Conservation (phyloP, 2,888 invertebrate species). For the Petrolisthes manimaculis region DNA sequence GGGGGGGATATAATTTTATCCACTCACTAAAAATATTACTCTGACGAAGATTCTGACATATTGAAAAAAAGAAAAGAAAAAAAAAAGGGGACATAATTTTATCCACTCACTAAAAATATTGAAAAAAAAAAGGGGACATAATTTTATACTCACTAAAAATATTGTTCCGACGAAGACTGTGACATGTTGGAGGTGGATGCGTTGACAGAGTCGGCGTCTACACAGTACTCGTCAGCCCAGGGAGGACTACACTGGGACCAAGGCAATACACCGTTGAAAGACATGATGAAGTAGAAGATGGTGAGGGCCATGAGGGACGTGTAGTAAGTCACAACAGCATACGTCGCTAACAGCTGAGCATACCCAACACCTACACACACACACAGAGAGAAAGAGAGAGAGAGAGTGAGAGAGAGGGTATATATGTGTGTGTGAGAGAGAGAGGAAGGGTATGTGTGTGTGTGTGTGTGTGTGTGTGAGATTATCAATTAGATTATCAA, state of each 20-base stretch:
- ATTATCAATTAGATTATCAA: too few species aligned
- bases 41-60: too few species aligned
- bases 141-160: slow-evolving; percentile 39
- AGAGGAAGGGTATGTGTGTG: background rate
- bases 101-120: slow-evolving; percentile 54
- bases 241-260: slow-evolving; percentile 77
- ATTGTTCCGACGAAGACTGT: slow-evolving; percentile 57
- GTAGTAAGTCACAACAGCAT: slow-evolving; percentile 81
- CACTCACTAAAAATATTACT: background rate
- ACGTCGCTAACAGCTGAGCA: slow-evolving; percentile 71
- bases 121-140: background rate
- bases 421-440: background rate
- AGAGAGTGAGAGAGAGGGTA: background rate
- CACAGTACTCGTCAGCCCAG: slow-evolving; percentile 58
- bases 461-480: background rate
- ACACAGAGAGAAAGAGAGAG: background rate
- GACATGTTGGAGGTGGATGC: slow-evolving; percentile 6
- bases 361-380: slow-evolving; percentile 70
- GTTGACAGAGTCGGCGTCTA: slow-evolving; percentile 32
- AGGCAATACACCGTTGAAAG: slow-evolving; percentile 79
- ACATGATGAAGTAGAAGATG: slow-evolving; percentile 80
- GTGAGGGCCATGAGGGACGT: slow-evolving; percentile 81
- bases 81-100: background rate
- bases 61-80: background rate
- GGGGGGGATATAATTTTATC: background rate